Percentiles rank a stretch among this genome's conserved stretches.
phyloP scores from a whole-genome alignment of 2,797 vertebrate genomes.

The Typhlichthys subterraneus region DNA sequence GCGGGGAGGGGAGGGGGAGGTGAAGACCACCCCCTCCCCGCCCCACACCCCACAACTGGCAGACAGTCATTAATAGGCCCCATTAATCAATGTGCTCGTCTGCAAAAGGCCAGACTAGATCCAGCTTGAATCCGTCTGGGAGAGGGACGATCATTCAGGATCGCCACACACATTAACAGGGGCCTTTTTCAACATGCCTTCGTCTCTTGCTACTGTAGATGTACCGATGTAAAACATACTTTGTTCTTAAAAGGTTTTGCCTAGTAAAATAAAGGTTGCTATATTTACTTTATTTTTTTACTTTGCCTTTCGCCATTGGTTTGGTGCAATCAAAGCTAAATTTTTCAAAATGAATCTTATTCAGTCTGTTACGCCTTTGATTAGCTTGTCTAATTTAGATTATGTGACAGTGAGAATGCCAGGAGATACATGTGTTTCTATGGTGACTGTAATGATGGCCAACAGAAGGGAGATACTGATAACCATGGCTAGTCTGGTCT shows the following conservation, averaged over 20 bases:
- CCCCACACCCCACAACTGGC: constrained; percentile 44
- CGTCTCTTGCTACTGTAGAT: too few relatives aligned
- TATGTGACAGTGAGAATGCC: constrained; percentile 9
- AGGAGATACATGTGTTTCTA: constrained; percentile 48
- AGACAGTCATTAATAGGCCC: constrained; percentile 72
- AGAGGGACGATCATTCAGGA: constrained; percentile 36
- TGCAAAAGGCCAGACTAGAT: constrained; percentile 50
- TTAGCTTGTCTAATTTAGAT: constrained; percentile 28
- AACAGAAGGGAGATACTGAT: constrained; percentile 55
- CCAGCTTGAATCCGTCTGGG: constrained; percentile 23
- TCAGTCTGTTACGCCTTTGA: constrained; percentile 21
- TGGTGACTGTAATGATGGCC: constrained; percentile 37
- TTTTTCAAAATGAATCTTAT: constrained; percentile 13
- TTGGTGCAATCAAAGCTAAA: background rate
- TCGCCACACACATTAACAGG: constrained; percentile 24
- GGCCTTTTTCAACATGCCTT: background rate
- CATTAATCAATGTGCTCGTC: constrained; percentile 70
- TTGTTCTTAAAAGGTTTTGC: too few relatives aligned
- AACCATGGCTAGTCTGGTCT: constrained; percentile 29
- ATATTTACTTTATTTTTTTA: too few relatives aligned
- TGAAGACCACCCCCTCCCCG: constrained; percentile 39
- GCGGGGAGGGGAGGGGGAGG: constrained; percentile 20
- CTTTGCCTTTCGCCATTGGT: too few relatives aligned
- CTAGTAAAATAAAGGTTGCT: too few relatives aligned
- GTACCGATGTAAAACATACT: too few relatives aligned